Base-by-base conservation (phyloP, 2,797 vertebrate species). In the Enteromius radiatus region DNA sequence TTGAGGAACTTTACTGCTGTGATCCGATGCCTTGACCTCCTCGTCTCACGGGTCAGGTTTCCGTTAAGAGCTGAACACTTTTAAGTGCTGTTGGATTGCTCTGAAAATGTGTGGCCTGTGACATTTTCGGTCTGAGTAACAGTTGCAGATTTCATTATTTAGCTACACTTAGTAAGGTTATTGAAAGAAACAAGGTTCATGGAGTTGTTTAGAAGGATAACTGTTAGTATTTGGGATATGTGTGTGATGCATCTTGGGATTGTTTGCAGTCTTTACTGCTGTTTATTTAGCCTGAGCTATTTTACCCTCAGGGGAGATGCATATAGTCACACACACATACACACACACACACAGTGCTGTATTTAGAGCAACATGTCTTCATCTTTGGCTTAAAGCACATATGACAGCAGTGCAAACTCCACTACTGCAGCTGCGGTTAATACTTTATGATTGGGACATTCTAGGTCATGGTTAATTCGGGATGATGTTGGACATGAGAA, bases 371-470 rank as follows among this genome's bases (percentile, higher is more conserved):
- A 26, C 49, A 41, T 75, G 56, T 80, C 47, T 76, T 77, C 56
- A 73, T 47, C 67, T 78, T 49, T 59, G 61, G 36, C 31, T 83
- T 14, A 33, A 77, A 56, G 74, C 49, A 43, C 38, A 26, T 43
- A n/a, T 41, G 28, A 38, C 2, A 61, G 28, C 47, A 74, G 56
- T 17, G 49, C 68, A 36, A 65, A 26, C 17, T 47, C 49, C 33
- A 28, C 33, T 33, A 21, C 31, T 83, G 19, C 15, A 59, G 33
- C 81, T 83, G 59, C 65, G 77, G 85, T 71, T 77, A 84, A 47
- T 81, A 36, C 63, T 31, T 75, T 36, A 26, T 74, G 61, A 81
- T 84, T 84, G 84, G 76, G 84, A 23, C 85, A 85, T 85, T 90
- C 83, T 86, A 88, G 85, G 79, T 83, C 71, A 75, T n/a, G 56